These are phyloP conservation scores for Pollicipes pollicipes DNA, from an alignment of 1,140 invertebrate genomes.

Conservation along the genomic window DNA sequence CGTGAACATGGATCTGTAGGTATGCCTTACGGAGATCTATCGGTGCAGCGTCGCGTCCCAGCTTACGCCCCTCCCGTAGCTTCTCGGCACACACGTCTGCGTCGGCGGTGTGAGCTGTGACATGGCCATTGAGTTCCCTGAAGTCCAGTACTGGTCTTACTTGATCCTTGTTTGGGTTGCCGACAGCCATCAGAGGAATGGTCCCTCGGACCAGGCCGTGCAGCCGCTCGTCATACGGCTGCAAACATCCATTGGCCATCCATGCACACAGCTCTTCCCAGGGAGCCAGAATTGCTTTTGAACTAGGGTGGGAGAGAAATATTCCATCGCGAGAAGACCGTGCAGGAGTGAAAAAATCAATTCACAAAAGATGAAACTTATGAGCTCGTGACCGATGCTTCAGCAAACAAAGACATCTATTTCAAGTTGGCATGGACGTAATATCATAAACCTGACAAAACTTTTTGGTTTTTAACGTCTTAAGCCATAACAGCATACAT, in stretches of 20 bases:
- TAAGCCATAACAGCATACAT: too few relatives aligned
- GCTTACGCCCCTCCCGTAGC: slow-evolving; percentile 2
- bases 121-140: slow-evolving; percentile 6
- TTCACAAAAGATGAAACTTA: too few relatives aligned
- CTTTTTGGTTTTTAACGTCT: too few relatives aligned
- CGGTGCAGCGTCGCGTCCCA: slow-evolving; percentile 5
- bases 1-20: slow-evolving; percentile 1
- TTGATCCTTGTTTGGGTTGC: slow-evolving; percentile 5
- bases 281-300: too few relatives aligned
- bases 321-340: too few relatives aligned
- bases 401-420: too few relatives aligned
- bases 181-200: slow-evolving; percentile 12
- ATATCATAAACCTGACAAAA: too few relatives aligned
- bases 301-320: too few relatives aligned
- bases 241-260: slow-evolving; percentile 7
- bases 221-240: not conserved
- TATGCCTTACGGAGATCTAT: slow-evolving; percentile 9
- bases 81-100: slow-evolving; percentile 7
- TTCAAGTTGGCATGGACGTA: too few relatives aligned
- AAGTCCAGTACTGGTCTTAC: slow-evolving; percentile 8
- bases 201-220: slow-evolving; percentile 5
- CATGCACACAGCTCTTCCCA: slow-evolving; percentile 7
- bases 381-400: too few relatives aligned
- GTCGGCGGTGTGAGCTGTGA: not conserved
- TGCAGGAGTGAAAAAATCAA: too few relatives aligned